These are phyloP conservation scores for Pilophorus perplexus DNA, from an alignment of 2,888 invertebrate species.

Conservation along the genomic window DNA sequence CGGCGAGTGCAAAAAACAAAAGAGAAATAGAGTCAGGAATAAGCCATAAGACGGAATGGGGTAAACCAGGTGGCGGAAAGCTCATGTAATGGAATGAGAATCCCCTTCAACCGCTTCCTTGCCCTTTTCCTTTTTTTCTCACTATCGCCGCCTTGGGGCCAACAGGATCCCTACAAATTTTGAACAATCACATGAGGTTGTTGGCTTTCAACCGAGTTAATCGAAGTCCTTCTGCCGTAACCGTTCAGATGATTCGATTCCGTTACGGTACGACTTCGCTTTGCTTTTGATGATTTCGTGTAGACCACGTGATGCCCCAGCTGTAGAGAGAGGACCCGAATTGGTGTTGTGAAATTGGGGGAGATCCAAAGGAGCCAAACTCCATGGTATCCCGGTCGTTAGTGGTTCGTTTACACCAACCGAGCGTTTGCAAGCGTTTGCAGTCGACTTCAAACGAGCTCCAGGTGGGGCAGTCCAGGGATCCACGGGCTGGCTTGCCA, in stretches of 20 bases:
- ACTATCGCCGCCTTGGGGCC: constrained; percentile 19
- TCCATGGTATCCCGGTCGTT: too few species aligned
- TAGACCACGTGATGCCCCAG: too few species aligned
- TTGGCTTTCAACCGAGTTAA: constrained; percentile 6
- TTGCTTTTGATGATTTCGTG: too few species aligned
- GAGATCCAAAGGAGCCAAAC: too few species aligned
- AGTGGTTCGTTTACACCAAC: too few species aligned
- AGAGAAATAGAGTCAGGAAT: constrained; percentile 35
- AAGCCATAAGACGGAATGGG: constrained; percentile 34
- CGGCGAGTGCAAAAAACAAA: constrained; percentile 5
- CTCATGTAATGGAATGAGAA: constrained; percentile 35
- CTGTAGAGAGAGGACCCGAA: too few species aligned
- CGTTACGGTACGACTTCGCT: not conserved
- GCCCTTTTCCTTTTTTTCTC: not conserved
- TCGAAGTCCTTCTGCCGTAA: not conserved
- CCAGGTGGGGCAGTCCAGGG: too few species aligned
- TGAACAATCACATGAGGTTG: constrained; percentile 4
- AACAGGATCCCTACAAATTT: constrained; percentile 12
- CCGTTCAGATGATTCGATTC: not conserved
- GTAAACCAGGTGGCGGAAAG: constrained; percentile 17
- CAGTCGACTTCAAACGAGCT: too few species aligned
- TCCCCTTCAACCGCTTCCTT: not conserved
- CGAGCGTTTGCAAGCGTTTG: too few species aligned
- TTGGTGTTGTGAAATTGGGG: too few species aligned
- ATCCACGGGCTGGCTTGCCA: too few species aligned